Base-by-base conservation (phyloP, 2,888 invertebrate genomes). In the Drosophila affinis region DNA sequence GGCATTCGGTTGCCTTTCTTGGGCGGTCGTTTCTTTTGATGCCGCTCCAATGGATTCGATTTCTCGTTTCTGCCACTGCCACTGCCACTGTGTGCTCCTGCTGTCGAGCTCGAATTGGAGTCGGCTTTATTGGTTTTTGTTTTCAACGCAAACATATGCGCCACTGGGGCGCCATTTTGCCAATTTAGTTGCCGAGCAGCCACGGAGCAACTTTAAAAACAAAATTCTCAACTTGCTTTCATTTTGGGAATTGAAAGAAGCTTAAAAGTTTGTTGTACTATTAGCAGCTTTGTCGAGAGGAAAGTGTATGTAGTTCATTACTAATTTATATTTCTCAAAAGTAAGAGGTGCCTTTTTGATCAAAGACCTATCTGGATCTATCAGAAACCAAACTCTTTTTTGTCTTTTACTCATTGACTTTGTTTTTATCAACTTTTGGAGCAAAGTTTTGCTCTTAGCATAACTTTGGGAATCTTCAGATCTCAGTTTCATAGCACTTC, bases 111-210 rank as follows among this genome's bases (percentile, higher is more conserved):
- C 47, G 64, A 64, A 80, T 62, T 78, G 48, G 72, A 64, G 63
- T 55, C 79, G 74, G 63, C 61, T 61, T 81, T 78, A 81, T 85
- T 78, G 82, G 64, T 55, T 75, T 83, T 74, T 70, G 78, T 68
- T 81, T 78, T 67, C 56, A 62, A 62, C 63, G 32, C 65, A 71
- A 63, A 48, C 70, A 71, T 56, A 71, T 72, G 62, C 46, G 62
- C 55, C 61, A 34, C 53, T 9, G 49, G 72, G 49, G 48, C 48
- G 12, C 32, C 47, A 34, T 60, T 72, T 71, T 71, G 48, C 62
- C 47, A 61, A 44, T 71, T 69, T 54, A 60, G 53, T 49, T 49
- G 21, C 45, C 27, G 12, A 45, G 10, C 47, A 24, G 32, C 29
- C 14, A n/a, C 48, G 18, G 1, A 29, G 32, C n/a, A 46, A 32